phyloP scores from a whole-genome alignment of 2,888 invertebrate genomes.

The Sinhomidia bicolor region DNA sequence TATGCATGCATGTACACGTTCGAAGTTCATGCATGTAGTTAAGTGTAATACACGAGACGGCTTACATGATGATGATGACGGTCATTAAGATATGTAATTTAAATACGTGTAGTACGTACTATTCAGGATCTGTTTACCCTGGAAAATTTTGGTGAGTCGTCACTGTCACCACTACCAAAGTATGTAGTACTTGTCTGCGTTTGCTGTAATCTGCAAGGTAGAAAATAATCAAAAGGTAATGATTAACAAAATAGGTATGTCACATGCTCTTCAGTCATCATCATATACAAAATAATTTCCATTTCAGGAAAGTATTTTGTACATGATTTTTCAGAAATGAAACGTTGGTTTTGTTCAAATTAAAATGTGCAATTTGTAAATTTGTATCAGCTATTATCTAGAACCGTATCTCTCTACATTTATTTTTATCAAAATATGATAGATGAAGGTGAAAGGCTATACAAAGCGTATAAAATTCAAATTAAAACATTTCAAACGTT shows the following conservation, averaged over 20 bases:
- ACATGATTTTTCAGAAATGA: too few relatives aligned
- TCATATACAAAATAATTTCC: too few relatives aligned
- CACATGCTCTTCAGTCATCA: not conserved
- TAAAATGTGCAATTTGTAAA: too few relatives aligned
- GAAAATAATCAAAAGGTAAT: not conserved
- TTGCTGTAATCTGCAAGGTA: not conserved
- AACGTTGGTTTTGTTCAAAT: too few relatives aligned
- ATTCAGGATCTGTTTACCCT: not conserved
- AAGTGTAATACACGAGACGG: not conserved
- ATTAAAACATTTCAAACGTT: too few relatives aligned
- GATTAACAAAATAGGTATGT: not conserved
- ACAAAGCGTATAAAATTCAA: too few relatives aligned
- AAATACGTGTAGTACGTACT: not conserved
- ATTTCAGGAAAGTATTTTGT: too few relatives aligned
- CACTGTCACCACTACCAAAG: not conserved
- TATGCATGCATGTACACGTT: not conserved
- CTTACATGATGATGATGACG: not conserved
- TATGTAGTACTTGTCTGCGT: not conserved
- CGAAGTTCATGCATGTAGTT: not conserved
- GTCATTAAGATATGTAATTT: not conserved
- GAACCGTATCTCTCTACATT: too few relatives aligned
- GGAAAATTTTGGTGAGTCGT: slow-evolving; percentile 6
- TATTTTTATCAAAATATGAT: too few relatives aligned
- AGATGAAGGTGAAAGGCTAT: too few relatives aligned
- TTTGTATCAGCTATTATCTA: too few relatives aligned